Evolutionary conservation across 2,113 vertebrate species (phyloP).

Genomic region (Hemiprocne comata): DNA sequence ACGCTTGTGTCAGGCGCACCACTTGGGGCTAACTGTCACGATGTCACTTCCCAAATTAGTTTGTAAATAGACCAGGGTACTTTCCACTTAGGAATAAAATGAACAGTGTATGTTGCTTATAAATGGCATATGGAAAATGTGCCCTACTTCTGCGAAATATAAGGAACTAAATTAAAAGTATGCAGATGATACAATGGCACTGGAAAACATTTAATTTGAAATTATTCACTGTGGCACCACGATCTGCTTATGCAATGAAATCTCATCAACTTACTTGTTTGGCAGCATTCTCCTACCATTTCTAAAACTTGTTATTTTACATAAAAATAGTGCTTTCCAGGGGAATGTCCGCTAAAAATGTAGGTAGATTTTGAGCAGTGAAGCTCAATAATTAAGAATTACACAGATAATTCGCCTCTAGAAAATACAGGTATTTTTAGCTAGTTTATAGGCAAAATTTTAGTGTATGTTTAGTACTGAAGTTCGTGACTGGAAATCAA

Average conservation of each 20-base stretch:
- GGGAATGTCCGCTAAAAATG: background rate
- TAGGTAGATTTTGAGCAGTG: background rate
- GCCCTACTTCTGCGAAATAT: constrained; percentile 46
- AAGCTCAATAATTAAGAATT: constrained; percentile 11
- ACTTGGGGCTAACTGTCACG: background rate
- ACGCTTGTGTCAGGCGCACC: background rate
- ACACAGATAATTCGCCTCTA: background rate
- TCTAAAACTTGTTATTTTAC: background rate
- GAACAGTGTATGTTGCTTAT: background rate
- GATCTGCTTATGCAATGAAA: background rate
- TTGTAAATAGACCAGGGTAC: constrained; percentile 48
- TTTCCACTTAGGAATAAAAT: constrained; percentile 69
- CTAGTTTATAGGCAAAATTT: background rate
- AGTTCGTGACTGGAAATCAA: background rate
- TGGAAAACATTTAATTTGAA: constrained; percentile 21
- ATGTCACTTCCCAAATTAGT: constrained; percentile 61
- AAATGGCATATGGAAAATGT: constrained; percentile 52
- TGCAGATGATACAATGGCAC: background rate
- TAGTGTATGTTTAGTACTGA: background rate
- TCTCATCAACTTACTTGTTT: background rate
- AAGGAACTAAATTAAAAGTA: constrained; percentile 11
- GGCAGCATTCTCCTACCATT: background rate
- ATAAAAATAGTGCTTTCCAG: background rate
- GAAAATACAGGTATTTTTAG: constrained; percentile 27
- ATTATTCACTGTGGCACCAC: background rate